Conservation (phyloP, 2,113 vertebrate species). For the Climacteris rufus region DNA sequence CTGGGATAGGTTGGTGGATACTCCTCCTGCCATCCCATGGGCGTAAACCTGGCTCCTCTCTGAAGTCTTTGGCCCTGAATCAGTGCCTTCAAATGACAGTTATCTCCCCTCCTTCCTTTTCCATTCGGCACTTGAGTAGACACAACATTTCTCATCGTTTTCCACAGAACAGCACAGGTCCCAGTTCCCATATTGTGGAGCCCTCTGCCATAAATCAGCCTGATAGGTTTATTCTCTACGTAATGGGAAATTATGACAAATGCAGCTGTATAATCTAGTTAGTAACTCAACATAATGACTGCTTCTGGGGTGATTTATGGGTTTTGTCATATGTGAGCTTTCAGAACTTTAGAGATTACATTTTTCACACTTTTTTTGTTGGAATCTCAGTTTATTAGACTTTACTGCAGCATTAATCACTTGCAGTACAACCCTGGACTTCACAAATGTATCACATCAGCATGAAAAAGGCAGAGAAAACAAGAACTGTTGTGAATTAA, state of each 20-base stretch:
- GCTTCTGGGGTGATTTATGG: constrained; percentile 59
- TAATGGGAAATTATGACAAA: constrained; percentile 69
- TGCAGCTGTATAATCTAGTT: constrained; percentile 65
- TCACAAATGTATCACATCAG: constrained; percentile 44
- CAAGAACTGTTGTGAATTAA: constrained; percentile 58
- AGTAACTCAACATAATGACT: constrained; percentile 65
- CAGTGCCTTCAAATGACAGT: neutral
- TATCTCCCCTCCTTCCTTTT: neutral
- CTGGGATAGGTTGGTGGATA: neutral
- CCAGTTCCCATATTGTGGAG: constrained; percentile 48
- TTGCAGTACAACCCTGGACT: constrained; percentile 32
- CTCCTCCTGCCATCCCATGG: neutral
- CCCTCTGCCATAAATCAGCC: constrained; percentile 53
- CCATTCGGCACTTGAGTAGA: neutral
- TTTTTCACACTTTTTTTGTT: constrained; percentile 63
- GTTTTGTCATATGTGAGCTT: constrained; percentile 65
- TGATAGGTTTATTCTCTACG: constrained; percentile 65
- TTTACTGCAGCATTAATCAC: constrained; percentile 57
- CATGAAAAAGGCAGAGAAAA: constrained; percentile 56
- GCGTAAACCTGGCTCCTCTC: neutral
- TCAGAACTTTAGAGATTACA: constrained; percentile 65
- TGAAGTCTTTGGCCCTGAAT: neutral
- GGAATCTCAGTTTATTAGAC: constrained; percentile 56
- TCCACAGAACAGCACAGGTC: constrained; percentile 3
- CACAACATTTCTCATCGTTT: constrained; percentile 26